These are phyloP conservation scores for Drosophila kambysellisi DNA, from an alignment of 2,888 invertebrate genomes.

Conservation along the genomic window DNA sequence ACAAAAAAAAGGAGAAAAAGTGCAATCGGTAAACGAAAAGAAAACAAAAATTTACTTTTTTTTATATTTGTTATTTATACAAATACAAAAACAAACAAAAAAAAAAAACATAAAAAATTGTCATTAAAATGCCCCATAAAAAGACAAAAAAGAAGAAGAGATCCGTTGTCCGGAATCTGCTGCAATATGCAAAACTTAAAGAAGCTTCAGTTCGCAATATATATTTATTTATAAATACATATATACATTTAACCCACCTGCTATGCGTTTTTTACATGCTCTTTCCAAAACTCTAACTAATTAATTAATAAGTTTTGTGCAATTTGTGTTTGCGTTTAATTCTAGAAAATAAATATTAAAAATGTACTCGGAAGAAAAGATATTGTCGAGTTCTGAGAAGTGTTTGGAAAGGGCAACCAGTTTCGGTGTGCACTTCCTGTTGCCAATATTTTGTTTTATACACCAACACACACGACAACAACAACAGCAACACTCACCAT, in stretches of 20 bases:
- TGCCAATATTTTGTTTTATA: constrained; percentile 29
- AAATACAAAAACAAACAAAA: constrained; percentile 35
- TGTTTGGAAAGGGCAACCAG: constrained; percentile 31
- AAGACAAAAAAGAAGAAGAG: constrained; percentile 15
- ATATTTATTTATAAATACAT: constrained; percentile 10
- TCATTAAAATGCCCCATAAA: constrained; percentile 2
- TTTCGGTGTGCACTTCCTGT: constrained; percentile 34
- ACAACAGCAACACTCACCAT: constrained; percentile 47
- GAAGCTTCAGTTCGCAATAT: constrained; percentile 52
- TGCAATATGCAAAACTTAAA: constrained; percentile 65
- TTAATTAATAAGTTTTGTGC: constrained; percentile 52
- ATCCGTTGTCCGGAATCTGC: constrained; percentile 48
- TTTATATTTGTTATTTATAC: constrained; percentile 68
- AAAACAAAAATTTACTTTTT: constrained; percentile 48
- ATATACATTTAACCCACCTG: constrained; percentile 47
- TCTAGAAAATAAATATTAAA: neutral
- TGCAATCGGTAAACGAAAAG: constrained; percentile 66
- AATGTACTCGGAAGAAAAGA: neutral
- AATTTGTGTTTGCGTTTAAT: constrained; percentile 42
- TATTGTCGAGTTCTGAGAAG: neutral
- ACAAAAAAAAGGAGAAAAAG: constrained; percentile 63
- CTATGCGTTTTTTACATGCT: constrained; percentile 40
- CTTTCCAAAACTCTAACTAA: constrained; percentile 27
- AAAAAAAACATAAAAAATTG: constrained; percentile 32
- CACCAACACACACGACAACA: constrained; percentile 16